Base-by-base conservation (phyloP, 2,113 vertebrate genomes). In the Silurus meridionalis region DNA sequence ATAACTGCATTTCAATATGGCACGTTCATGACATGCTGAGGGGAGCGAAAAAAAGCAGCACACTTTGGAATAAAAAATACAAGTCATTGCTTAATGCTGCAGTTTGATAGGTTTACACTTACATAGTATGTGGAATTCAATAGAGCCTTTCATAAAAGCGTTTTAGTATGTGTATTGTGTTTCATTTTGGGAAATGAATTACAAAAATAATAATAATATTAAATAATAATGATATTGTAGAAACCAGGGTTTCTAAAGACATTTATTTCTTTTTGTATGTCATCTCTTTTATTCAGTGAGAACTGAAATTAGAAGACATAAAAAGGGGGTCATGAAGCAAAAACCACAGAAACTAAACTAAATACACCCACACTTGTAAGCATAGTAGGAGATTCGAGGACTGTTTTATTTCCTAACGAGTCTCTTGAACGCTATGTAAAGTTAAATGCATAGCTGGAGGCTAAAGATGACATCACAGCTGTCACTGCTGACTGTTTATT, bases 261-360 rank as follows among this genome's bases (percentile, higher is more conserved):
- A 53, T 11, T 5, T 50, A 74, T 55, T 77, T 14, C 37, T 48
- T 72, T 10, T 28, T 71, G 37, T 71, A 19, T 46, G 15, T 71
- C 46, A 11, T 74, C n/a, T 78, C 53, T 80, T 80, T 80, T 60
- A 46, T 80, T 60, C 25, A 3, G 50, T 46, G 17, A 80, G 28
- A 19, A 53, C 77, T 58, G 53, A 80, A 80, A 60, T 9, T 60
- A 80, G 78, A 80, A 21, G 28, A 80, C 28, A 60, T 58, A 28
- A 46, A 50, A 80, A 80, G 78, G 55, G 37, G 78, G 55, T 46
- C 55, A 46, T 80, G 28, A 37, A 19, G 53, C 28, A 46, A 14
- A 55, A 28, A 25, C 52, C 15, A 23, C 25, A 37, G 3, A 19
- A n/a, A 75, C 8, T 74, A 48, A 74, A 50, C 71, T 23, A 74